Conservation (phyloP, 2,113 vertebrate genomes). For the Nipponia nippon region DNA sequence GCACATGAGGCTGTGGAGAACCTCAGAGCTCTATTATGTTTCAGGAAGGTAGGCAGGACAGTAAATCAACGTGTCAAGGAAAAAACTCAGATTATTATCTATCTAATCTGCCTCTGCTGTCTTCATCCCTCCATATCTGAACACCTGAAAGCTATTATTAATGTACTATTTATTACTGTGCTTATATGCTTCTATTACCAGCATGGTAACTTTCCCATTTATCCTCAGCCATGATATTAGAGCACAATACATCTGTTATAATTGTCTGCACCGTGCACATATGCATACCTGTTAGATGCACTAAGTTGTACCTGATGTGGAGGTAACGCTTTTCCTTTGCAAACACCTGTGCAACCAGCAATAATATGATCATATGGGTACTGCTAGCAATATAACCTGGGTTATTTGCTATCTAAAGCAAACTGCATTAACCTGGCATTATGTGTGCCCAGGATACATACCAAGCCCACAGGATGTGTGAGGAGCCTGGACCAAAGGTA, state of each 20-base stretch:
- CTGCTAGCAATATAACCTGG: background rate
- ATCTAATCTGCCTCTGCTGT: background rate
- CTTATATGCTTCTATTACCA: background rate
- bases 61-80: background rate
- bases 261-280: accelerated
- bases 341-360: background rate
- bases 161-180: background rate
- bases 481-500: background rate
- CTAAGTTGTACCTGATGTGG: background rate
- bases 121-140: background rate
- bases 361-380: background rate
- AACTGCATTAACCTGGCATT: background rate
- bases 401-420: background rate
- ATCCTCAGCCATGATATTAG: background rate
- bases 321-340: background rate
- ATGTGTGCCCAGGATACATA: background rate
- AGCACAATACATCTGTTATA: background rate
- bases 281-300: background rate
- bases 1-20: background rate
- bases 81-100: background rate
- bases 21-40: background rate
- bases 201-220: background rate
- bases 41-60: background rate
- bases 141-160: slow-evolving; percentile 1
- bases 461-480: background rate